Conservation (phyloP, 2,113 vertebrate genomes). For the Salminus brasiliensis region DNA sequence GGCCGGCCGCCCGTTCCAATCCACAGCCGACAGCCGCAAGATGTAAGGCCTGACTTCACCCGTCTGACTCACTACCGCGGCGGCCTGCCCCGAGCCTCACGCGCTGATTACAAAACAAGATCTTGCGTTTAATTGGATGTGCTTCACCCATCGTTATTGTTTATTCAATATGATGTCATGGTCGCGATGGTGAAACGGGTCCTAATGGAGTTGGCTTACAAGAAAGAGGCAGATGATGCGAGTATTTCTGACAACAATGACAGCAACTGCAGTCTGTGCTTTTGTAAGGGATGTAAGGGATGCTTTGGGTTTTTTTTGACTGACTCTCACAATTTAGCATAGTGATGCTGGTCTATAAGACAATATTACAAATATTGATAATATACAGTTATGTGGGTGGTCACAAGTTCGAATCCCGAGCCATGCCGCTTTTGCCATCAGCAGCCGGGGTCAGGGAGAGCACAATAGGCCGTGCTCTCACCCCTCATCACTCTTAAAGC, state of each 20-base stretch:
- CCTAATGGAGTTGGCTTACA: not conserved
- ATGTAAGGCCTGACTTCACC: constrained; percentile 15
- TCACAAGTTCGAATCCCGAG: too few species aligned
- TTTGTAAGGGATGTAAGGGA: too few species aligned
- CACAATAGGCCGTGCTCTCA: too few species aligned
- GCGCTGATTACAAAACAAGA: not conserved
- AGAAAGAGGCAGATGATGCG: not conserved
- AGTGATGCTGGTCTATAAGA: too few species aligned
- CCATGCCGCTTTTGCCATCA: too few species aligned
- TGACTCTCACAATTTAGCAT: too few species aligned
- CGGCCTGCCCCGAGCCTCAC: constrained; percentile 14
- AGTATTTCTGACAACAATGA: not conserved
- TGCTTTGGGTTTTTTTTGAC: too few species aligned
- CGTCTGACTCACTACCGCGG: not conserved
- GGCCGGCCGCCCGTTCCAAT: not conserved
- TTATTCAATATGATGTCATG: constrained; percentile 7
- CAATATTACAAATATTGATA: too few species aligned
- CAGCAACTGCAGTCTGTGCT: not conserved
- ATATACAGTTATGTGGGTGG: too few species aligned
- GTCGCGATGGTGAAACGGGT: too few species aligned
- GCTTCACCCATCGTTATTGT: constrained; percentile 8
- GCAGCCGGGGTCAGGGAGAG: too few species aligned
- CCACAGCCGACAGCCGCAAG: not conserved
- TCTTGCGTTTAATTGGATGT: constrained; percentile 13
- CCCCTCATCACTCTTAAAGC: too few species aligned